A percentile compares a stretch with the other conserved stretches of the same genome.
Conservation (phyloP, 2,888 invertebrate genomes). For the Ophion costatus region DNA sequence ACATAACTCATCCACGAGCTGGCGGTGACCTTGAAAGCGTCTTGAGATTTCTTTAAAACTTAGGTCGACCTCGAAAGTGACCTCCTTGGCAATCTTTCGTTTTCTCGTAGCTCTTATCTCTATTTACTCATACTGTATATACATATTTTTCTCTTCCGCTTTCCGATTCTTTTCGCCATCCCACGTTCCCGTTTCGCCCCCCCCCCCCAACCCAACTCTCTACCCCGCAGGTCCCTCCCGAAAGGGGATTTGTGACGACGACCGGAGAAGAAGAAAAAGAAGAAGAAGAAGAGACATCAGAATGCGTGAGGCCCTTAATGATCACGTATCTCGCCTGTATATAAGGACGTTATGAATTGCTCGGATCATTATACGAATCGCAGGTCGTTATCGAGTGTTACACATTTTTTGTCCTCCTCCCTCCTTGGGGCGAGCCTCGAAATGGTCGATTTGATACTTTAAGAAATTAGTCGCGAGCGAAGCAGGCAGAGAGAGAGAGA, state of each 20-base stretch:
- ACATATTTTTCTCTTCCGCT: neutral
- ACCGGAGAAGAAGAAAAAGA: neutral
- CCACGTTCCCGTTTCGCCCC: conserved; percentile 31
- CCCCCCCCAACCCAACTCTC: neutral
- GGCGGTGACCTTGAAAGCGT: neutral
- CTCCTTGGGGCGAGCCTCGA: neutral
- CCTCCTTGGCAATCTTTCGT: neutral
- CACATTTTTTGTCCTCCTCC: conserved; percentile 23
- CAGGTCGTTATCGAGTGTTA: conserved; percentile 41
- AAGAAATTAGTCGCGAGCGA: neutral
- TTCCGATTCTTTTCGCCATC: conserved; percentile 21
- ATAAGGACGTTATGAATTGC: conserved; percentile 44
- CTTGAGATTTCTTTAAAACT: neutral
- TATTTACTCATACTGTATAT: conserved; percentile 14
- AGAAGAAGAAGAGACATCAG: conserved; percentile 16
- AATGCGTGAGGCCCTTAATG: conserved; percentile 45
- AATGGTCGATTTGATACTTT: neutral
- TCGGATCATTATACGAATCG: conserved; percentile 46
- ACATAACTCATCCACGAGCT: neutral
- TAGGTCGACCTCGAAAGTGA: neutral
- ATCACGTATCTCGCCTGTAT: conserved; percentile 22
- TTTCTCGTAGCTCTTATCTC: conserved; percentile 27
- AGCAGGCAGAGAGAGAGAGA: no score
- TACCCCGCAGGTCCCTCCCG: neutral
- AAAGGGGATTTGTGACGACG: neutral